phyloP scores from a whole-genome alignment of 2,113 vertebrate species.

The Vulpes lagopus region DNA sequence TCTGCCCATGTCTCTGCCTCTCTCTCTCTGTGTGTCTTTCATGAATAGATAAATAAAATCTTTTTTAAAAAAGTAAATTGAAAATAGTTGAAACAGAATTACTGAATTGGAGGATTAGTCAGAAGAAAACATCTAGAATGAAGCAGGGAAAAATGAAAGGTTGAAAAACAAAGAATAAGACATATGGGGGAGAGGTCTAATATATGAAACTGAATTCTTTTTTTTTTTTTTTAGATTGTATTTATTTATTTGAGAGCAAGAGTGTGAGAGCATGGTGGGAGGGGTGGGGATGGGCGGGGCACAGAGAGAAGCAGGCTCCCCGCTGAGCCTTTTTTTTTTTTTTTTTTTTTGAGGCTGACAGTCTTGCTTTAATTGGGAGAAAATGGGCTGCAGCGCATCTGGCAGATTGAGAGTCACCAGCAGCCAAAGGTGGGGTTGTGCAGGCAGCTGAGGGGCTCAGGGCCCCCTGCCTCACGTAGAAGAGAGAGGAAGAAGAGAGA shows the following conservation, averaged over 20 bases:
- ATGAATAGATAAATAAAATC: no score
- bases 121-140: background rate
- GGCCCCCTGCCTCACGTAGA: constrained; percentile 51
- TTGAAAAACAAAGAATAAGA: background rate
- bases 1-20: no score
- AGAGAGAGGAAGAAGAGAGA: constrained; percentile 47
- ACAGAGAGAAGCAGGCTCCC: no score
- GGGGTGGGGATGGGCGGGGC: no score
- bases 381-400: constrained; percentile 62
- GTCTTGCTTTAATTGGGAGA: constrained; percentile 81
- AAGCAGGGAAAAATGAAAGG: background rate
- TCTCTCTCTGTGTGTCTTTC: no score
- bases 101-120: background rate
- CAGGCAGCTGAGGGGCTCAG: constrained; percentile 58
- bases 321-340: no score
- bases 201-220: background rate
- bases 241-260: no score
- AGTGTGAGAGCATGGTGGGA: no score
- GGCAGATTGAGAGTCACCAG: constrained; percentile 74
- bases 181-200: background rate
- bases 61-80: background rate
- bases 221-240: no score
- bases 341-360: constrained; percentile 65
- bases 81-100: background rate
- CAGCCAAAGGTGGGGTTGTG: constrained; percentile 56